Evolutionary conservation across 2,113 vertebrate genomes (phyloP), one percentile per base, ranked within the genome.

Genomic region (Trematocara marginatum): DNA sequence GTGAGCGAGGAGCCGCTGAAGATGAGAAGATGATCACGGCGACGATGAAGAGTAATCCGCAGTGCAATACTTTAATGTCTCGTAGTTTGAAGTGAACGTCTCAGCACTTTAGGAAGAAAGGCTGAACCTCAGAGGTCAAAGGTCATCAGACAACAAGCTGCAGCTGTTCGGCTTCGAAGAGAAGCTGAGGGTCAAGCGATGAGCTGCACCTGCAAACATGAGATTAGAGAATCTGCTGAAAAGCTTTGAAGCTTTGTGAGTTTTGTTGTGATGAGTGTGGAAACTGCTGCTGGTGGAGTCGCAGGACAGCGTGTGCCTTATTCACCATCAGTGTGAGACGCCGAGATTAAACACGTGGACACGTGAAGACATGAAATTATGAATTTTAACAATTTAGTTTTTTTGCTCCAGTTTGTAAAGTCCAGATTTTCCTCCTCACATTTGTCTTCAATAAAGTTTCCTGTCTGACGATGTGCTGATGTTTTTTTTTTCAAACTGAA

Each of bases 1-100:
- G 88, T 90, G 38, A 90, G 12, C 2, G 23, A 53, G 0, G 20
- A 80, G 76, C 52, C 23, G 20, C 47, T 69, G 26, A 81, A 40
- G 71, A 82, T n/a, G 10, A 53, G 54, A 49, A 23, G 52, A 74
- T 16, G n/a, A 57, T 15, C 83, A 15, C 12, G 40, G 29, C 3
- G 69, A 69, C 31, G 83, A 79, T n/a, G 56, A 61, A 10, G 57
- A 76, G 1, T 11, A 49, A 29, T 4, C 15, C 16, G 15, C 29
- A 15, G 66, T 26, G 23, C 20, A 47, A 47, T 47, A 74, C 40
- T 47, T 42, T 2, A 26, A 23, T 71, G 38, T 45, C 7, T 6
- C 0, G 12, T 15, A 71, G 7, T 45, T 45, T 69, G n/a, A 42
- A 4, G 35, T 13, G 64, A 69, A 42, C 11, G 0, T 45, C 38